Percentiles rank a stretch among this genome's conserved stretches.
Evolutionary conservation across 2,797 vertebrate species (phyloP).

Genomic region (Malurus leucopterus): DNA sequence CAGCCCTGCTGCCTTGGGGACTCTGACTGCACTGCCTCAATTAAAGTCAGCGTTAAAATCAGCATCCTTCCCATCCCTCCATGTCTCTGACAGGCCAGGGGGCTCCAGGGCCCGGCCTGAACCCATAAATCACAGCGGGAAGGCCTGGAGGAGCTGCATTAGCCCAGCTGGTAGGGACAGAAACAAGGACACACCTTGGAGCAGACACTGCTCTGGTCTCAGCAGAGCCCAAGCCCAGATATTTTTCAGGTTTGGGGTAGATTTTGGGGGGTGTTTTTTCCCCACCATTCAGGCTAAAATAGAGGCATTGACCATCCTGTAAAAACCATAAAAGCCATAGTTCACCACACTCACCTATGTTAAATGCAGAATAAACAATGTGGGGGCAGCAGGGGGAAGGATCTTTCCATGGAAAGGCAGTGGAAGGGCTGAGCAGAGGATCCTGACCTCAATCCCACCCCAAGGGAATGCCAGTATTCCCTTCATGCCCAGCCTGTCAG

Average conservation of each 20-base stretch:
- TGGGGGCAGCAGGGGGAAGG: not conserved
- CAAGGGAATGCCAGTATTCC: not conserved
- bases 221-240: not conserved
- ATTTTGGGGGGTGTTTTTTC: not conserved
- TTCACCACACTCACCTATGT: not conserved
- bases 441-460: not conserved
- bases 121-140: not conserved
- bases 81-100: not conserved
- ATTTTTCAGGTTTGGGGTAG: not conserved
- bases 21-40: not conserved
- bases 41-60: not conserved
- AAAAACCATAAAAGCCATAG: not conserved
- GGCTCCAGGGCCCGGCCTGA: not conserved
- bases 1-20: not conserved
- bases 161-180: not conserved
- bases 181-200: not conserved
- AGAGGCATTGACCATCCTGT: not conserved
- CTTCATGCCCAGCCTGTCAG: not conserved
- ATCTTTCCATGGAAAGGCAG: not conserved
- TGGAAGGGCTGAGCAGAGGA: accelerated
- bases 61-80: not conserved
- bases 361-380: accelerated
- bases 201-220: not conserved
- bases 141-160: not conserved
- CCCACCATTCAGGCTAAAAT: not conserved